phyloP scores from a whole-genome alignment of 2,797 vertebrate genomes.

The Aplochiton taeniatus region DNA sequence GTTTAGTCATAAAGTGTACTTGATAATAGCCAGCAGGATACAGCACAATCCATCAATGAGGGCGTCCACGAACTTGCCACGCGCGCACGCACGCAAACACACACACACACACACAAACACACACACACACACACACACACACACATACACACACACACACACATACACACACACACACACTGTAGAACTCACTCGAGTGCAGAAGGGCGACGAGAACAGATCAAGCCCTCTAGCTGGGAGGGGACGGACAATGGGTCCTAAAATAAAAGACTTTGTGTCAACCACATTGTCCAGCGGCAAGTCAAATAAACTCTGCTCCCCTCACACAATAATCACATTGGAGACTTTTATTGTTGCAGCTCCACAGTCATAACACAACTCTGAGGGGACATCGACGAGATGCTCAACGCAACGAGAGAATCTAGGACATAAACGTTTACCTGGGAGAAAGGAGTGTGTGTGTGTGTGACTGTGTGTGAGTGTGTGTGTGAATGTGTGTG shows the following conservation, averaged over 20 bases:
- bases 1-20: no score
- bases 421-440: no score
- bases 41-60: neutral
- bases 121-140: neutral
- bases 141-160: neutral
- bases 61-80: neutral
- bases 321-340: slow-evolving; percentile 26
- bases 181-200: neutral
- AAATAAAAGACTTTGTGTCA: slow-evolving; percentile 53
- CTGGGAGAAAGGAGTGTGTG: neutral
- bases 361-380: neutral
- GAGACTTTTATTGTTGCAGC: slow-evolving; percentile 22
- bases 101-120: slow-evolving; percentile 13
- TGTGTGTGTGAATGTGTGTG: slow-evolving; percentile 22
- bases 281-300: slow-evolving; percentile 47
- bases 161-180: neutral
- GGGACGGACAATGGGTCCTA: slow-evolving; percentile 50
- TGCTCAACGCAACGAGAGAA: no score
- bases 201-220: no score
- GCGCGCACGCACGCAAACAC: neutral
- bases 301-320: slow-evolving; percentile 50
- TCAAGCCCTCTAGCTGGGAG: neutral
- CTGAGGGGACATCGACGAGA: no score
- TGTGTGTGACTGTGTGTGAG: slow-evolving; percentile 3
- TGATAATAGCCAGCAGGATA: no score